phyloP scores from a whole-genome alignment of 2,888 invertebrate genomes.

The Drosophila kokeensis region DNA sequence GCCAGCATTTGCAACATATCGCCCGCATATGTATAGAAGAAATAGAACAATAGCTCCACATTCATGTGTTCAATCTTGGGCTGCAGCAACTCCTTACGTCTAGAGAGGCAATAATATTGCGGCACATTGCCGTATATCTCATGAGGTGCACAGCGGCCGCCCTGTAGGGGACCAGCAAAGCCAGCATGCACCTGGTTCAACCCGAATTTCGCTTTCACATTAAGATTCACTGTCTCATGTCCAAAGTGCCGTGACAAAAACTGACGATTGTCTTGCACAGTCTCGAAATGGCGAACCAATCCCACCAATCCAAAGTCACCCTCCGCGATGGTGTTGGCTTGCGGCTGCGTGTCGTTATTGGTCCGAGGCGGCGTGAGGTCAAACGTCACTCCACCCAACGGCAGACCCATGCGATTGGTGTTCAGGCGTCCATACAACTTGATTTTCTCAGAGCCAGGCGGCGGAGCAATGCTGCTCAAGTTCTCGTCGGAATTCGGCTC shows the following conservation, averaged over 20 bases:
- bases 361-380: constrained; percentile 23
- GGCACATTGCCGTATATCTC: constrained; percentile 38
- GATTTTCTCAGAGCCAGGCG: constrained; percentile 50
- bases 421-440: constrained; percentile 47
- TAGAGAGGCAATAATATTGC: constrained; percentile 9
- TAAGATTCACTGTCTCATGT: constrained; percentile 15
- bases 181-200: constrained; percentile 23
- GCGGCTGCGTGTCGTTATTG: no score
- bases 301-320: constrained; percentile 52
- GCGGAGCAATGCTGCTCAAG: constrained; percentile 14
- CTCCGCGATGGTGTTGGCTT: neutral
- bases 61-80: constrained; percentile 63
- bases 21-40: constrained; percentile 62
- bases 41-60: constrained; percentile 58
- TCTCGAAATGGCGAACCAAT: constrained; percentile 44
- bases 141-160: constrained; percentile 26
- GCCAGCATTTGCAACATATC: constrained; percentile 72
- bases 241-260: constrained; percentile 41
- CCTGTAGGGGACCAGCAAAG: constrained; percentile 38
- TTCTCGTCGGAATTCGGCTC: constrained; percentile 5
- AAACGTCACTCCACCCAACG: constrained; percentile 58
- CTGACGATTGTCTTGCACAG: constrained; percentile 18
- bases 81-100: constrained; percentile 22
- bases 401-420: constrained; percentile 57
- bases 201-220: constrained; percentile 14